These are phyloP conservation scores for Stratiomys singularior DNA, from an alignment of 2,888 invertebrate species.

Conservation along the genomic window DNA sequence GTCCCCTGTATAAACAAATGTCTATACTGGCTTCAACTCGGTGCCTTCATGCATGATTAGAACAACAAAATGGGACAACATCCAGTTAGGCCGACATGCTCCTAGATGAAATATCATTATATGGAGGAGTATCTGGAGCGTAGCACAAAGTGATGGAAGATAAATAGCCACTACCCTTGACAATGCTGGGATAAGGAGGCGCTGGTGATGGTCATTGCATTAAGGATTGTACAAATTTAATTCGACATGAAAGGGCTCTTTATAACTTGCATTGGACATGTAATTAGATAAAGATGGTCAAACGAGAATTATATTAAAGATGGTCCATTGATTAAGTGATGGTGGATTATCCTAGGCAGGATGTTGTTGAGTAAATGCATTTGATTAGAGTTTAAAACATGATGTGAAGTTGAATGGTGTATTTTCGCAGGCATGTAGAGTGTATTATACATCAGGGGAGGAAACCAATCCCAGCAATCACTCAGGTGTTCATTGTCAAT, in stretches of 20 bases:
- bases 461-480: too few species aligned
- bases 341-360: too few species aligned
- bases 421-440: too few species aligned
- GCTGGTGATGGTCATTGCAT: not conserved
- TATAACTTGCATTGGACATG: not conserved
- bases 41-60: conserved; percentile 30
- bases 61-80: conserved; percentile 13
- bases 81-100: conserved; percentile 5
- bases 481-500: too few species aligned
- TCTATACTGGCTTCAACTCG: not conserved
- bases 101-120: not conserved
- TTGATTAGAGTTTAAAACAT: too few species aligned
- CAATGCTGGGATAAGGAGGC: not conserved
- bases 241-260: not conserved
- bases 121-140: not conserved
- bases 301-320: too few species aligned
- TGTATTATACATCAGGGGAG: too few species aligned
- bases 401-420: too few species aligned
- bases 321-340: too few species aligned
- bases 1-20: too few species aligned
- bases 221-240: not conserved
- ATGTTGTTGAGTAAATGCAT: too few species aligned
- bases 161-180: not conserved
- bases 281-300: too few species aligned
- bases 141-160: not conserved